phyloP scores from a whole-genome alignment of 2,113 vertebrate genomes.

The Mobula hypostoma region DNA sequence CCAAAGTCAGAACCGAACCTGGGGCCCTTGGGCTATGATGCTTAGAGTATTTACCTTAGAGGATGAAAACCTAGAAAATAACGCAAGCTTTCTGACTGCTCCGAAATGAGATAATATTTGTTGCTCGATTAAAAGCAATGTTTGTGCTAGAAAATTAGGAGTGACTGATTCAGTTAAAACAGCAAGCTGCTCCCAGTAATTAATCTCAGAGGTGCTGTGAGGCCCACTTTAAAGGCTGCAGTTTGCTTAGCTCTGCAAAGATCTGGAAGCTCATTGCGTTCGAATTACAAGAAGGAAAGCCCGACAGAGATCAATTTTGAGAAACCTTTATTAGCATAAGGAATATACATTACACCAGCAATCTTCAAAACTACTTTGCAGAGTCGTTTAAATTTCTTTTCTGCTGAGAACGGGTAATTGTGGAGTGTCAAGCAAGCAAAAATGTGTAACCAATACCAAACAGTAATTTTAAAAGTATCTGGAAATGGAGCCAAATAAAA shows the following conservation, averaged over 20 bases:
- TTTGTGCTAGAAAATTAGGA: constrained; percentile 19
- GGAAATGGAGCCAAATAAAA: background rate
- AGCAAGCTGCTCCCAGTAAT: background rate
- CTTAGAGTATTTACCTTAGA: background rate
- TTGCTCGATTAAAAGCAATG: constrained; percentile 7
- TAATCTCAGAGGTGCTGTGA: constrained; percentile 16
- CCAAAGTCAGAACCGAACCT: no score
- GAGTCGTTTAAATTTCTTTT: background rate
- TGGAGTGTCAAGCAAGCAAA: background rate
- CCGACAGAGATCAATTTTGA: constrained; percentile 25
- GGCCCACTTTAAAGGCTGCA: constrained; percentile 10
- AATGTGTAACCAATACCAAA: background rate
- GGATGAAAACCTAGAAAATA: background rate
- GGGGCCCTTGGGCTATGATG: background rate
- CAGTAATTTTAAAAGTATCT: background rate
- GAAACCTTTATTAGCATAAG: constrained; percentile 30
- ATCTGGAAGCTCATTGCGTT: constrained; percentile 5
- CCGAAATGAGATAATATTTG: background rate
- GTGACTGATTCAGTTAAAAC: constrained; percentile 25
- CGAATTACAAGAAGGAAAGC: constrained; percentile 1
- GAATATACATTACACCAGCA: constrained; percentile 2
- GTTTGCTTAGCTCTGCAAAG: constrained; percentile 37
- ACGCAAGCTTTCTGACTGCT: background rate
- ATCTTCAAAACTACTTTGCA: background rate
- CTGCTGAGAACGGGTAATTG: constrained; percentile 18